Base-by-base conservation (phyloP, 2,797 vertebrate species). In the Epinephelus awoara region DNA sequence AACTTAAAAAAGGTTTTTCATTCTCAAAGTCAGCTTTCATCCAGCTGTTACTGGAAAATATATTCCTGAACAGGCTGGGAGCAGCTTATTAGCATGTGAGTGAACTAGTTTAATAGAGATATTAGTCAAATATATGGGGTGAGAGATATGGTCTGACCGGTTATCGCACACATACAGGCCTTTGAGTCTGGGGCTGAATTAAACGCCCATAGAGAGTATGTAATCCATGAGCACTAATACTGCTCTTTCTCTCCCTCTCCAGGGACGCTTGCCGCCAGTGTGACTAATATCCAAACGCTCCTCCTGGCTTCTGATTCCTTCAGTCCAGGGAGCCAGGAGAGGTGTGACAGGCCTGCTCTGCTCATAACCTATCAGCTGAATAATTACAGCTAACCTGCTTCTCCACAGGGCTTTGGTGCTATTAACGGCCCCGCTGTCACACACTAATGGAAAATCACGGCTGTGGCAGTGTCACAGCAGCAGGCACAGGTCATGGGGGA, bases 341-440 rank as follows among this genome's bases (percentile, higher is more conserved):
- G 72, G 69, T 73, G 72, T 84, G 88, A 87, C 79, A 67, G 64
- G 25, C 68, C 74, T 17, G 75, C 66, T 42, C 77, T 18, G 55
- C 88, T 83, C 72, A 38, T 59, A 58, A 76, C 71, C 85, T 40
- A 68, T 84, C 76, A 72, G 67, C 79, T 90, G 86, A 92, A 83
- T 92, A 88, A 91, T 89, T 91, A 89, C 89, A 27, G 38, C 86
- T 90, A 88, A 89, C 83, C 86, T 82, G 73, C 81, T 84, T 82
- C 86, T 88, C 87, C 86, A 67, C 79, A 64, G 81, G 75, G 85
- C 75, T 75, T 57, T 19, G 59, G n/a, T 56, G 79, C 82, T 77
- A 79, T 72, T 79, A 91, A 87, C 69, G 74, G 75, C 71, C 49
- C 13, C 29, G 21, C 79, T 77, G 87, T 85, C 81, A 70, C 47